These are phyloP conservation scores for Porphyrio hochstetteri DNA, from an alignment of 2,113 vertebrate species.

Conservation along the genomic window DNA sequence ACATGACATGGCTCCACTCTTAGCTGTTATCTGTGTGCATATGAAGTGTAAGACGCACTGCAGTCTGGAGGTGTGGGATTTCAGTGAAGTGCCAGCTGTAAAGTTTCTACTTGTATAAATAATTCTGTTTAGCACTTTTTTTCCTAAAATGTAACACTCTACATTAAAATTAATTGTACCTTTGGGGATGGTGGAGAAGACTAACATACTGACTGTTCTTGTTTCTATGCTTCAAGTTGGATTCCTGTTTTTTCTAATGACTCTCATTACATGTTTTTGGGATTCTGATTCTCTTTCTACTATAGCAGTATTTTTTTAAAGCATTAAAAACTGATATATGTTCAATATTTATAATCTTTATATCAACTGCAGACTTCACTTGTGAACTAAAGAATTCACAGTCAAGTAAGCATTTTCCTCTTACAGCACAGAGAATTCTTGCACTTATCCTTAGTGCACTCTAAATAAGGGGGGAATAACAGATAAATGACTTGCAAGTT, in stretches of 20 bases:
- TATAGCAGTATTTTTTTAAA: not conserved
- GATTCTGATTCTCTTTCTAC: not conserved
- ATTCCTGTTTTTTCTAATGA: not conserved
- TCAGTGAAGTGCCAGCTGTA: not conserved
- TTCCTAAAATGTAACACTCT: not conserved
- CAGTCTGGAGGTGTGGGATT: not conserved
- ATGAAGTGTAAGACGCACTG: not conserved
- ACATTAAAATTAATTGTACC: not conserved
- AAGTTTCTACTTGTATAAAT: not conserved
- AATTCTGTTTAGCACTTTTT: not conserved
- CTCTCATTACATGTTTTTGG: not conserved
- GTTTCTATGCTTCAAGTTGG: not conserved
- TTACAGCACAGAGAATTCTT: not conserved
- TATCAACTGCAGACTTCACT: not conserved
- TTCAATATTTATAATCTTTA: not conserved
- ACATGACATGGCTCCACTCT: fast-evolving
- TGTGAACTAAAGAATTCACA: not conserved
- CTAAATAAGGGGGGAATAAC: not conserved
- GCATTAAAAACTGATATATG: not conserved
- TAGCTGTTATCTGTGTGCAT: not conserved
- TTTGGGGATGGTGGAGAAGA: not conserved
- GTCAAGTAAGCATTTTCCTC: not conserved
- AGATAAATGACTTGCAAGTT: not conserved
- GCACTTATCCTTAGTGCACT: not conserved
- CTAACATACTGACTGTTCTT: not conserved